A percentile compares a stretch with the other conserved stretches of the same genome.
Conservation (phyloP, 2,113 vertebrate species). For the Chloroceryle aenea region DNA sequence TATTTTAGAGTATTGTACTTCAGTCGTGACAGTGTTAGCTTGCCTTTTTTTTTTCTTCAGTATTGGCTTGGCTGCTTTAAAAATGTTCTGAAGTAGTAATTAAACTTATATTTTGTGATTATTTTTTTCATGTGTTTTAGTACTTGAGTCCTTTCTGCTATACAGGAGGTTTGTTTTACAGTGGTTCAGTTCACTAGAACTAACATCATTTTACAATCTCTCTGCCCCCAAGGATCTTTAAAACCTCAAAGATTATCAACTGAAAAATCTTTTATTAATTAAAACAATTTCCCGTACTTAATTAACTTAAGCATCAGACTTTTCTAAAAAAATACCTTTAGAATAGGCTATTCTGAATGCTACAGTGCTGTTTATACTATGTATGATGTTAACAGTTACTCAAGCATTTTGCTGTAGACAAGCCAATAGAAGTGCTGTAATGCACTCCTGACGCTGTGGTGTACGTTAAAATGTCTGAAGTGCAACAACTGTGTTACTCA, state of each 20-base stretch:
- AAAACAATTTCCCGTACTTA: not conserved
- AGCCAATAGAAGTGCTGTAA: not conserved
- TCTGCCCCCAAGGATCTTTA: not conserved
- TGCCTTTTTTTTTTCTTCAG: not conserved
- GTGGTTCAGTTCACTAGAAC: not conserved
- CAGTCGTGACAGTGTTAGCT: too few species aligned
- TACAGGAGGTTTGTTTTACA: not conserved
- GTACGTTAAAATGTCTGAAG: not conserved
- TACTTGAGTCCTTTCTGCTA: not conserved
- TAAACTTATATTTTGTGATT: conserved; percentile 76
- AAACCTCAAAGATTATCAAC: not conserved
- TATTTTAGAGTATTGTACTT: not conserved
- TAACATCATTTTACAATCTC: not conserved
- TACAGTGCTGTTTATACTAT: not conserved
- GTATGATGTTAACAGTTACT: not conserved
- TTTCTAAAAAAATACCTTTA: not conserved
- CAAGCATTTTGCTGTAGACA: not conserved
- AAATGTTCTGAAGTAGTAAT: conserved; percentile 71
- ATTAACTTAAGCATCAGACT: not conserved
- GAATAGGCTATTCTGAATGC: not conserved
- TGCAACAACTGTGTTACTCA: not conserved
- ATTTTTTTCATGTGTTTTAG: conserved; percentile 42
- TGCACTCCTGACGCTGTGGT: accelerated
- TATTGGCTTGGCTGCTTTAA: conserved; percentile 53
- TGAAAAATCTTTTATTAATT: not conserved